These are phyloP conservation scores for Epinephelus coioides DNA, from an alignment of 2,797 vertebrate species.

Conservation along the genomic window DNA sequence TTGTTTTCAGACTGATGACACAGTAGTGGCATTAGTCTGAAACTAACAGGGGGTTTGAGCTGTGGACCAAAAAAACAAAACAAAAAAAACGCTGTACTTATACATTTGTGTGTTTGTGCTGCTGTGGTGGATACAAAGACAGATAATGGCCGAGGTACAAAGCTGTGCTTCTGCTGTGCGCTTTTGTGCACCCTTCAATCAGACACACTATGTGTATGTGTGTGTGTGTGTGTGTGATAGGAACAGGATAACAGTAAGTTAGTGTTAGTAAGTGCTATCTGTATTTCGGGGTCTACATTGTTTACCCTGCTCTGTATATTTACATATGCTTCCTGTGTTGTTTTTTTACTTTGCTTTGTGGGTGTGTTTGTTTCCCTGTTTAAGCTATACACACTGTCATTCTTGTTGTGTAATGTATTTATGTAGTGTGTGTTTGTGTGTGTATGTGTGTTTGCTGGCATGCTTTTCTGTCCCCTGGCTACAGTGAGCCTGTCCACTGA, in stretches of 20 bases:
- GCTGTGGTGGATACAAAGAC: constrained; percentile 41
- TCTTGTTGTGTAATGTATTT: constrained; percentile 42
- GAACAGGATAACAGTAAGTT: constrained; percentile 29
- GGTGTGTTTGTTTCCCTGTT: constrained; percentile 42
- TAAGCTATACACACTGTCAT: constrained; percentile 27
- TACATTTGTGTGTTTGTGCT: constrained; percentile 49
- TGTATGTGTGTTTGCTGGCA: constrained; percentile 44
- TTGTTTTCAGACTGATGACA: constrained; percentile 51
- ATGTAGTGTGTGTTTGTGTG: constrained; percentile 33
- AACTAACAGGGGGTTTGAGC: constrained; percentile 43
- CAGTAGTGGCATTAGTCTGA: constrained; percentile 42
- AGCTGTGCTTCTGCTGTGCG: constrained; percentile 37
- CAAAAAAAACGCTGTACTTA: constrained; percentile 27
- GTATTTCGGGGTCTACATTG: constrained; percentile 30
- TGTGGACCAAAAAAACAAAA: constrained; percentile 24
- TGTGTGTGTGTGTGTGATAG: constrained; percentile 27
- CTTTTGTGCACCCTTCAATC: constrained; percentile 58
- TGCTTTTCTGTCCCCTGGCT: constrained; percentile 74
- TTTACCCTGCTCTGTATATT: constrained; percentile 48
- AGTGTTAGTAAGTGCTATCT: constrained; percentile 14
- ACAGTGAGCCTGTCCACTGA: constrained; percentile 73
- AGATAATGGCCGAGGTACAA: constrained; percentile 57
- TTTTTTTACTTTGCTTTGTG: constrained; percentile 48
- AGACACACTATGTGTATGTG: constrained; percentile 16
- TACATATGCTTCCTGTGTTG: constrained; percentile 33